Evolutionary conservation across 1,140 invertebrate genomes (phyloP).

Genomic region (Drosophila ogumai): DNA sequence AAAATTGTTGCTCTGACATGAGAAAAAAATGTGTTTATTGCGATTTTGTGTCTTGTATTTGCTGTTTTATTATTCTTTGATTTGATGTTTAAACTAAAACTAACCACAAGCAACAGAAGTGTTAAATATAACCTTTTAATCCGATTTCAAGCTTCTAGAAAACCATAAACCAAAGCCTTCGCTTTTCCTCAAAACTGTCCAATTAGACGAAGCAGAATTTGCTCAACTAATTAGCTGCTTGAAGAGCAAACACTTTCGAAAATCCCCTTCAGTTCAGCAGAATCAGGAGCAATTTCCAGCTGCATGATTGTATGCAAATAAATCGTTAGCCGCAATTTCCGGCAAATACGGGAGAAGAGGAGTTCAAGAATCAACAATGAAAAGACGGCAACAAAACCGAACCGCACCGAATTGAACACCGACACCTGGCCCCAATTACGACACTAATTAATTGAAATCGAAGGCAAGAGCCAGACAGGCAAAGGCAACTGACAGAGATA

Average conservation of each 20-base stretch:
- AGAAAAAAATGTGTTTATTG: not conserved
- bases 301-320: constrained; percentile 60
- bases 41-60: not conserved
- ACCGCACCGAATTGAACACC: not conserved
- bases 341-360: constrained; percentile 8
- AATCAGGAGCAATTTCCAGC: constrained; percentile 21
- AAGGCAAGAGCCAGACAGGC: constrained; percentile 12
- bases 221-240: constrained; percentile 67
- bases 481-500: not conserved
- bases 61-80: not conserved
- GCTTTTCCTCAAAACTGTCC: not conserved
- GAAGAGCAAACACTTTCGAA: constrained; percentile 33
- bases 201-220: constrained; percentile 47
- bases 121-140: not conserved
- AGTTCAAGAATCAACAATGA: constrained; percentile 17
- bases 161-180: not conserved
- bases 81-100: not conserved
- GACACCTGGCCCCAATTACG: constrained; percentile 63
- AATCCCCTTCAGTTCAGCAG: constrained; percentile 33
- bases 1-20: not conserved
- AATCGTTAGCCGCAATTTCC: constrained; percentile 45
- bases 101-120: not conserved
- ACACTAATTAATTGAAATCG: constrained; percentile 68
- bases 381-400: constrained; percentile 21
- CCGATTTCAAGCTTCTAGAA: not conserved